Evolutionary conservation across 2,113 vertebrate species (phyloP), one percentile per base, ranked within the genome.

Genomic region (Laticauda colubrina): DNA sequence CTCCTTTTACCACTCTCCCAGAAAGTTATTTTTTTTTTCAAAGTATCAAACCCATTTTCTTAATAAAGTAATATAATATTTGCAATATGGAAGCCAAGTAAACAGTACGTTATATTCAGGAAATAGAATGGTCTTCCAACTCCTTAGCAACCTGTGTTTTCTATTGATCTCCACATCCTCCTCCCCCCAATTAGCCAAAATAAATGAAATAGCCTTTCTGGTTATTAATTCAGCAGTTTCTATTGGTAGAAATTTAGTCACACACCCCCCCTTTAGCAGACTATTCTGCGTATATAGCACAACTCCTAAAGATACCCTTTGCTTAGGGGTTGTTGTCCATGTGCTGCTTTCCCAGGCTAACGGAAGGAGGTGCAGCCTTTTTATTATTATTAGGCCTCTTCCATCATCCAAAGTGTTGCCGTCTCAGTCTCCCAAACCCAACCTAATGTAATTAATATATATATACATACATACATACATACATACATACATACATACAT

Each of bases 71-170:
- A 0, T 12, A 8, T 14, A 23, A 69, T 1, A n/a, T 12, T 43
- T n/a, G 23, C 0, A 18, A 1, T 20, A 29, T 1, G 15, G 12
- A 0, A 20, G 45, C 3, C 0, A 1, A 45, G 4, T 55, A 45
- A 75, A 48, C 48, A n/a, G 4, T 81, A 56, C 4, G 24, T 29
- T 6, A 24, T 15, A 5, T 53, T 51, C 21, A 12, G 85, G 45
- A 29, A 51, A 51, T 87, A 51, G 24, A 87, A 87, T 26, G 5
- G 26, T 15, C 18, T 24, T 15, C 45, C 48, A 10, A 0, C 48
- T 23, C 1, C 39, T 51, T 5, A 53, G 48, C 45, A 51, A 4
- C 21, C 34, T 14, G 8, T 3, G 48, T 45, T 75, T 55, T 14
- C 39, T 57, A n/a, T n/a, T 11, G 10, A 21, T 57, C 45, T 8